A percentile compares a stretch with the other conserved stretches of the same genome.
Evolutionary conservation across 2,113 vertebrate genomes (phyloP).

Genomic region (Melanotaenia duboulayi): DNA sequence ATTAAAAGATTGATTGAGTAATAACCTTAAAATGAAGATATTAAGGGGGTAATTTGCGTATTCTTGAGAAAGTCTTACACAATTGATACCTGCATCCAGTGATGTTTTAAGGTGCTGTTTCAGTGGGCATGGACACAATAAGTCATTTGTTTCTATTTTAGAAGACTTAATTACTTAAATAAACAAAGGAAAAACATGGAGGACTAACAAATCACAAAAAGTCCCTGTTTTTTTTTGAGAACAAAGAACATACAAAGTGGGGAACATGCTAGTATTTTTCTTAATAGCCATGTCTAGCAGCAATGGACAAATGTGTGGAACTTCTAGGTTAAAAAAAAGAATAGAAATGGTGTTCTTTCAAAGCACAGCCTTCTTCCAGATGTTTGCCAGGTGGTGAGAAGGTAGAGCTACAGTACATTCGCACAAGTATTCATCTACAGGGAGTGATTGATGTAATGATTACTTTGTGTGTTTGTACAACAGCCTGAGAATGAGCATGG

Average conservation of each 20-base stretch:
- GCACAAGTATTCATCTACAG: constrained; percentile 10
- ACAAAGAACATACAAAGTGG: too few species aligned
- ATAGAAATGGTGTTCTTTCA: constrained; percentile 1
- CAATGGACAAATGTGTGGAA: neutral
- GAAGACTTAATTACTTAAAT: neutral
- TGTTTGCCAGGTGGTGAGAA: constrained; percentile 46
- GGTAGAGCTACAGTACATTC: constrained; percentile 3
- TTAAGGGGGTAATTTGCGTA: too few species aligned
- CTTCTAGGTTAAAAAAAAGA: neutral
- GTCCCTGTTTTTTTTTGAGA: too few species aligned
- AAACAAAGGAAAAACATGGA: neutral
- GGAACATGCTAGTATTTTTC: too few species aligned
- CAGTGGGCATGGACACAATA: neutral
- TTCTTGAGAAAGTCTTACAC: too few species aligned
- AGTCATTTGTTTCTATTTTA: neutral
- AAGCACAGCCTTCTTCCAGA: constrained; percentile 28
- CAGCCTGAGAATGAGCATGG: constrained; percentile 14
- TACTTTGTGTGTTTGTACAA: neutral
- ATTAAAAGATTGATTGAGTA: too few species aligned
- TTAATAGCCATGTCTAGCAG: neutral
- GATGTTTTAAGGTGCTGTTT: neutral
- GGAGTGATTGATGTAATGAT: constrained; percentile 31
- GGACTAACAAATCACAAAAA: neutral
- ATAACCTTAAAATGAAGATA: too few species aligned
- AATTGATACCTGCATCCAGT: too few species aligned